Evolutionary conservation across 2,888 invertebrate genomes (phyloP).

Genomic region (Fissipunctia ypsillon): DNA sequence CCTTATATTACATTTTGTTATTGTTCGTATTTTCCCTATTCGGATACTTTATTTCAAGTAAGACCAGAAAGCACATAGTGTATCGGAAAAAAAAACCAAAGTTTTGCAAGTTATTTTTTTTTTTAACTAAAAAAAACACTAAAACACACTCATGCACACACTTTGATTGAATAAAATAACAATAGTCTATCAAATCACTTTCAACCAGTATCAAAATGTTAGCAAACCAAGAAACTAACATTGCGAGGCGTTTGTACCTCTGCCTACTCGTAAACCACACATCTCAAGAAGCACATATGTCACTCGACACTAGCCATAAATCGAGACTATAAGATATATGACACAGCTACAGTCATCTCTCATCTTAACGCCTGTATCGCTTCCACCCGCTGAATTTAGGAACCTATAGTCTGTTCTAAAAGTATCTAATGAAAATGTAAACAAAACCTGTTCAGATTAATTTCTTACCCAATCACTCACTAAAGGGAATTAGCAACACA

Average conservation of each 20-base stretch:
- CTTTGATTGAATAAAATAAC: no score
- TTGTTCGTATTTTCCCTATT: background rate
- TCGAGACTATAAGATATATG: conserved; percentile 37
- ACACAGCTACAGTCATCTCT: conserved; percentile 27
- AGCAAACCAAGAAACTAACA: background rate
- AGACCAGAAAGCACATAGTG: background rate
- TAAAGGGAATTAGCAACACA: no score
- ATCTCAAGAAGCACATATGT: conserved; percentile 26
- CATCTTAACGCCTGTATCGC: conserved; percentile 43
- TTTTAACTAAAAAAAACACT: no score
- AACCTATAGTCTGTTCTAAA: no score
- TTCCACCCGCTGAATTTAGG: conserved; percentile 1
- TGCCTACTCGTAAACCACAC: background rate
- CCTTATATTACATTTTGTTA: background rate
- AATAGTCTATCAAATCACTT: background rate
- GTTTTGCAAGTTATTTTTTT: background rate
- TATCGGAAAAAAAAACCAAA: background rate
- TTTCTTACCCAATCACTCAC: no score
- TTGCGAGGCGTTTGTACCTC: background rate
- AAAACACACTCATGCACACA: no score
- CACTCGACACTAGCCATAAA: conserved; percentile 35
- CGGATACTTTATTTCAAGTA: background rate
- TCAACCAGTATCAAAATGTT: background rate
- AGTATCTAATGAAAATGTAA: no score
- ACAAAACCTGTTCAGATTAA: no score